Percentiles rank a stretch among this genome's conserved stretches.
These are phyloP conservation scores for Lonchura striata DNA, from an alignment of 2,113 vertebrate genomes.

Conservation along the genomic window DNA sequence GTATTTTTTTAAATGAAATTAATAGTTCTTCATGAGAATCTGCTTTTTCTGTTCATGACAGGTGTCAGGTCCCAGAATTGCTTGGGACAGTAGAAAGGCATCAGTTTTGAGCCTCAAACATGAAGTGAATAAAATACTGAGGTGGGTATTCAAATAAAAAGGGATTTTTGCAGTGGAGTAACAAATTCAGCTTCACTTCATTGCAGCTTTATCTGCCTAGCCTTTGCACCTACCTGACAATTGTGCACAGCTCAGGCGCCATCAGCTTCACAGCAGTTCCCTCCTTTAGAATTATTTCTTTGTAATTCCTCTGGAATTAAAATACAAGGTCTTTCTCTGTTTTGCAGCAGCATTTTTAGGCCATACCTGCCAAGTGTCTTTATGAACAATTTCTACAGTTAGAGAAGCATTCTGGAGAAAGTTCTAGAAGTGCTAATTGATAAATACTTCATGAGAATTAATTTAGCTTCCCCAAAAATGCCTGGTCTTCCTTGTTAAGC, in stretches of 20 bases:
- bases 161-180: neutral
- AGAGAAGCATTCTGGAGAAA: neutral
- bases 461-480: neutral
- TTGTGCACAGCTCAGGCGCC: neutral
- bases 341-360: neutral
- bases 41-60: neutral
- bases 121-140: neutral
- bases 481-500: neutral
- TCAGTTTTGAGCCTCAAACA: neutral
- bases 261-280: neutral
- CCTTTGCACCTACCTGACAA: neutral
- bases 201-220: neutral
- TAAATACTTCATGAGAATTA: neutral
- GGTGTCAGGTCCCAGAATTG: neutral
- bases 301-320: neutral
- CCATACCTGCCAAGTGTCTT: neutral
- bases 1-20: neutral
- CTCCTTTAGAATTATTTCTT: neutral
- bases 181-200: neutral
- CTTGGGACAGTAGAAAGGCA: neutral
- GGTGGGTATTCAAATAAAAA: neutral
- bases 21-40: neutral
- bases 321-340: neutral
- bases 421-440: neutral
- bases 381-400: neutral